These are phyloP conservation scores for Poicephalus gulielmi DNA, from an alignment of 2,113 vertebrate genomes.

Conservation along the genomic window DNA sequence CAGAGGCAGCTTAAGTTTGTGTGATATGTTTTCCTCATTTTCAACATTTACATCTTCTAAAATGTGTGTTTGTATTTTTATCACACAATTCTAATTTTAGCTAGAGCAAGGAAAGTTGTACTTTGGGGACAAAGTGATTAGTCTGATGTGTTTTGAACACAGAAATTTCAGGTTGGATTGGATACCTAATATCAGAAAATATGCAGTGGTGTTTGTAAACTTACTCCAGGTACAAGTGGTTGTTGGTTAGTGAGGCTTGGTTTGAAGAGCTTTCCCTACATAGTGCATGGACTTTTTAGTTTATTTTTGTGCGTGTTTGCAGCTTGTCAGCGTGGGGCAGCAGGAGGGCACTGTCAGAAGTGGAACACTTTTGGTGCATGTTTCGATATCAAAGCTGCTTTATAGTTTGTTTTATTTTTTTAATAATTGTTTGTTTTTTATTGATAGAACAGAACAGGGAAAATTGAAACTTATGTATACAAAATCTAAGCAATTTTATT, in stretches of 20 bases:
- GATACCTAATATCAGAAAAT: neutral
- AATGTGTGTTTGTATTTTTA: neutral
- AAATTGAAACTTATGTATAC: neutral
- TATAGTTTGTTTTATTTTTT: neutral
- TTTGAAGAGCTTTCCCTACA: neutral
- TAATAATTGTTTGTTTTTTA: neutral
- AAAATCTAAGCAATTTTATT: neutral
- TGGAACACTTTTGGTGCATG: neutral
- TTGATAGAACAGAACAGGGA: neutral
- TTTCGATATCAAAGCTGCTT: neutral
- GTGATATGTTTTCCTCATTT: neutral
- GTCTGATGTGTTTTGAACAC: neutral
- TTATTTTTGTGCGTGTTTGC: neutral
- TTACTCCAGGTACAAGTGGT: neutral
- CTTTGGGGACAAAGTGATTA: neutral
- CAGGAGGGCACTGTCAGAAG: neutral
- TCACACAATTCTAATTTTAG: neutral
- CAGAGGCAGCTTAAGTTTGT: neutral
- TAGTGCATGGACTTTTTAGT: accelerated
- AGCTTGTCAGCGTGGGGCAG: neutral
- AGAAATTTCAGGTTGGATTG: neutral
- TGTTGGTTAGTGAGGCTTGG: accelerated
- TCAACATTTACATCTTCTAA: neutral
- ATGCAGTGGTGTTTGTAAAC: neutral
- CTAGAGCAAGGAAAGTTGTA: neutral